These are phyloP conservation scores for Phylloscopus trochilus DNA, from an alignment of 2,113 vertebrate genomes.

Conservation along the genomic window DNA sequence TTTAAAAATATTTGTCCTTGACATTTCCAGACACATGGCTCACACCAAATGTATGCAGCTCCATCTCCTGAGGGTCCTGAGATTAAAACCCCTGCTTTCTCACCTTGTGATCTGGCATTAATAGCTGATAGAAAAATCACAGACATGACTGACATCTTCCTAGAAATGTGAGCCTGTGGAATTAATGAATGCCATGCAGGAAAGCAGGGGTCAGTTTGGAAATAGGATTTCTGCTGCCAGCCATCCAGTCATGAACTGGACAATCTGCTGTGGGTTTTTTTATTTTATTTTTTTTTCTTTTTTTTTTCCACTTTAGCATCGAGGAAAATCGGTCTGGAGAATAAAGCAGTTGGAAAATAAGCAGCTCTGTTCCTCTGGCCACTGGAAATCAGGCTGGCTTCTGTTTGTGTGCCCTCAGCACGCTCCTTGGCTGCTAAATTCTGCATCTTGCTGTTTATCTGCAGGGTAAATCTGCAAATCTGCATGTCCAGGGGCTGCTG, in stretches of 20 bases:
- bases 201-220: constrained; percentile 53
- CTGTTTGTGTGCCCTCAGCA: not conserved
- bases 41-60: constrained; percentile 45
- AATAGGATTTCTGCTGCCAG: constrained; percentile 53
- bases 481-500: not conserved
- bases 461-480: not conserved
- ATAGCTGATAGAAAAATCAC: constrained; percentile 60
- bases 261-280: constrained; percentile 34
- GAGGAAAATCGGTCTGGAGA: constrained; percentile 52
- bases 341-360: constrained; percentile 14
- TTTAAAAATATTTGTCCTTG: constrained; percentile 36
- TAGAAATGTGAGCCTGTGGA: constrained; percentile 57
- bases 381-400: constrained; percentile 8
- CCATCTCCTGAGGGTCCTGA: constrained; percentile 60
- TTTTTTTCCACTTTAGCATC: not conserved
- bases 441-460: not conserved
- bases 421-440: not conserved
- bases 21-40: constrained; percentile 51
- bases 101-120: constrained; percentile 62
- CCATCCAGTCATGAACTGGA: constrained; percentile 55
- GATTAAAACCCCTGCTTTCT: constrained; percentile 62
- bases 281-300: not conserved
- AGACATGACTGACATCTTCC: constrained; percentile 68
- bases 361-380: not conserved
- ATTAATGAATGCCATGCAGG: constrained; percentile 68